A percentile compares a stretch with the other conserved stretches of the same genome.
Evolutionary conservation across 2,888 invertebrate species (phyloP).

Genomic region (Amiota mariae): DNA sequence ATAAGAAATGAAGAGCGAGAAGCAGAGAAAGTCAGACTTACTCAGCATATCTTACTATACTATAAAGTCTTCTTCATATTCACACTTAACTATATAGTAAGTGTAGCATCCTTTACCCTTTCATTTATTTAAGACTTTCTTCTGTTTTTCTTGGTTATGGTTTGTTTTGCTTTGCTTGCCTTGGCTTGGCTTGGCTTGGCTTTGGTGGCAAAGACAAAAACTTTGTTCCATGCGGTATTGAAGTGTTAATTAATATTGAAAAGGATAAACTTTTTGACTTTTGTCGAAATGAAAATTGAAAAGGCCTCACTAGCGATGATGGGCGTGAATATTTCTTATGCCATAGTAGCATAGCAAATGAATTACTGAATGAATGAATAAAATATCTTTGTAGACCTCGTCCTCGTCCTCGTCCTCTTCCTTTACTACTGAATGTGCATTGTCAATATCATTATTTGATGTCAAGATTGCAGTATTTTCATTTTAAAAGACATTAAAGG

Average conservation of each 20-base stretch:
- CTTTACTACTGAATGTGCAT: too few species aligned
- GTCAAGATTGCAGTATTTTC: too few species aligned
- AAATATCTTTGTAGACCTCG: too few species aligned
- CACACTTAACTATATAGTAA: too few species aligned
- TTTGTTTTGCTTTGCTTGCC: background rate
- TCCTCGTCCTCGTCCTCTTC: too few species aligned
- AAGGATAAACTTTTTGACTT: constrained; percentile 70
- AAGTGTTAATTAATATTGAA: constrained; percentile 72
- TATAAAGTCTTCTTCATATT: constrained; percentile 39
- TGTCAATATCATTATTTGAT: too few species aligned
- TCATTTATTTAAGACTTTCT: background rate
- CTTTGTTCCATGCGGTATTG: constrained; percentile 64
- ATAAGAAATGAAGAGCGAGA: background rate
- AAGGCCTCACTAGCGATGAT: constrained; percentile 37
- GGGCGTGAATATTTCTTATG: background rate
- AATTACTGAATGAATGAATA: too few species aligned
- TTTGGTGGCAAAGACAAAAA: background rate
- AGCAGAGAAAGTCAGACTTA: constrained; percentile 22
- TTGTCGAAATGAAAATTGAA: constrained; percentile 59
- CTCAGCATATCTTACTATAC: background rate
- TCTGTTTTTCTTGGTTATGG: background rate
- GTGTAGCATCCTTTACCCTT: background rate
- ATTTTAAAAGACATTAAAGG: too few species aligned
- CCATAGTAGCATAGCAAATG: too few species aligned
- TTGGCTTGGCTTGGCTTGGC: background rate